These are phyloP conservation scores for Fabriciana adippe DNA, from an alignment of 2,888 invertebrate genomes.

Conservation along the genomic window DNA sequence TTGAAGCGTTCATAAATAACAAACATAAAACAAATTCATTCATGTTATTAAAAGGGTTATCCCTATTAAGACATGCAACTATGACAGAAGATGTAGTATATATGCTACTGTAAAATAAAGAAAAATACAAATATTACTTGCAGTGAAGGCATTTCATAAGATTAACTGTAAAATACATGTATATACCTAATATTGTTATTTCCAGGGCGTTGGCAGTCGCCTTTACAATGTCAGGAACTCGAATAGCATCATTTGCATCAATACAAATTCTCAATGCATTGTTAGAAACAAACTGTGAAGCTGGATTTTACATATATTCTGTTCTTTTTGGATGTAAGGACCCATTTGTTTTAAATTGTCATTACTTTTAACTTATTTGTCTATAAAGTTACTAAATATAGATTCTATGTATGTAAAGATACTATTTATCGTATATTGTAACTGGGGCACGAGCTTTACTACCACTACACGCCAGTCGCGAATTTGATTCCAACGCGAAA, in stretches of 20 bases:
- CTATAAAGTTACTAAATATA: too few relatives aligned
- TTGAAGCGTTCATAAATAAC: too few relatives aligned
- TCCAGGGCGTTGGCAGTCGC: slow-evolving; percentile 83
- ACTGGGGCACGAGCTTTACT: background rate
- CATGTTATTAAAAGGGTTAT: too few relatives aligned
- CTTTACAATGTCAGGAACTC: slow-evolving; percentile 78
- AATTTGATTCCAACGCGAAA: too few relatives aligned
- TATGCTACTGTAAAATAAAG: too few relatives aligned
- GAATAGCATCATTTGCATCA: slow-evolving; percentile 81
- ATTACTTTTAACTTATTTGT: background rate
- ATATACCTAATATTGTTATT: slow-evolving; percentile 30
- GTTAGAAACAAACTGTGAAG: slow-evolving; percentile 80
- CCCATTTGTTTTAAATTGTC: background rate
- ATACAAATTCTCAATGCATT: slow-evolving; percentile 83
- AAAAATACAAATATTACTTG: too few relatives aligned
- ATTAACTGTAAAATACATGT: background rate
- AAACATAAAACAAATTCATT: too few relatives aligned
- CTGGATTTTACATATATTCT: slow-evolving; percentile 82
- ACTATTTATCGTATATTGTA: too few relatives aligned
- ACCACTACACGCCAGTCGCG: background rate
- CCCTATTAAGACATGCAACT: too few relatives aligned
- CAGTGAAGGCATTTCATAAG: too few relatives aligned
- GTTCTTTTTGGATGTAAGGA: slow-evolving; percentile 70
- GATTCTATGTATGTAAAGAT: too few relatives aligned
- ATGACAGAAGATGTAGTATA: too few relatives aligned